Conservation (phyloP, 2,113 vertebrate species). For the Rhynchomys soricoides region DNA sequence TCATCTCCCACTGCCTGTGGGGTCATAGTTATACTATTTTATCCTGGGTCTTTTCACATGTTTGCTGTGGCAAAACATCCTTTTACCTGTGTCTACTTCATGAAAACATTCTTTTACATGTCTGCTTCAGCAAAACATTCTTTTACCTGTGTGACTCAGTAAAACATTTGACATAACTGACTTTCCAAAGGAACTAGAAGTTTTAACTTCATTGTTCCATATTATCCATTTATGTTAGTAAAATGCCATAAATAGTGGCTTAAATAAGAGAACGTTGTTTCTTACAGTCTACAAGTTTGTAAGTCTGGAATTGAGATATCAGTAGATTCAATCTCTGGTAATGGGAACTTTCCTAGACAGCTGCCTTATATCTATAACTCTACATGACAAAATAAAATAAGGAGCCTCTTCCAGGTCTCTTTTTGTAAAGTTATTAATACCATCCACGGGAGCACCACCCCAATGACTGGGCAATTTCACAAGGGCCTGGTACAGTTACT, state of each 20-base stretch:
- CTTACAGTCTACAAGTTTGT: neutral
- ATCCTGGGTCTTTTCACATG: too few relatives aligned
- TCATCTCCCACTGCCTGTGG: too few relatives aligned
- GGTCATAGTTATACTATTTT: too few relatives aligned
- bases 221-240: neutral
- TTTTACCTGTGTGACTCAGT: too few relatives aligned
- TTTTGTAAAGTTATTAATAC: neutral
- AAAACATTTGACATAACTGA: too few relatives aligned
- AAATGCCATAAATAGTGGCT: neutral
- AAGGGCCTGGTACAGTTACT: neutral
- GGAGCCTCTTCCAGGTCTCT: neutral
- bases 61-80: too few relatives aligned
- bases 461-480: neutral
- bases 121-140: too few relatives aligned
- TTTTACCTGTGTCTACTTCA: too few relatives aligned
- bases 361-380: neutral
- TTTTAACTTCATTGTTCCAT: neutral
- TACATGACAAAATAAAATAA: neutral
- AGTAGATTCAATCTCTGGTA: neutral
- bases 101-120: too few relatives aligned
- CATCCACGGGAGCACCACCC: neutral
- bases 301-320: neutral
- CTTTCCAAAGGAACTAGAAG: too few relatives aligned
- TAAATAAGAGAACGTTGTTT: neutral
- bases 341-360: neutral